These are phyloP conservation scores for Smutsia temminckii DNA, from an alignment of 2,797 vertebrate genomes.

Conservation along the genomic window DNA sequence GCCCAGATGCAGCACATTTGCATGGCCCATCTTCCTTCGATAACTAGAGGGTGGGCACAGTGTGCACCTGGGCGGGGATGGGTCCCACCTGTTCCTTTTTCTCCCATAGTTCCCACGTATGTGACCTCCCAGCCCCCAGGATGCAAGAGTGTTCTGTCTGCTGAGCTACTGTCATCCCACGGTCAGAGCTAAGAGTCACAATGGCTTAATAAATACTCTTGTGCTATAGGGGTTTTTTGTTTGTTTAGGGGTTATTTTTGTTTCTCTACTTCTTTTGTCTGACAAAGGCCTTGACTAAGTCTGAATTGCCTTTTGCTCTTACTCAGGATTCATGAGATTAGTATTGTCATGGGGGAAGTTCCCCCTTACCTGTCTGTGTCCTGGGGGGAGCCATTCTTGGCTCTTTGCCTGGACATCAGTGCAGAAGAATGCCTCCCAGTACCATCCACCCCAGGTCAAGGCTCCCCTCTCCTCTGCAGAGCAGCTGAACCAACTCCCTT, in stretches of 20 bases:
- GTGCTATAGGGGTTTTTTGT: neutral
- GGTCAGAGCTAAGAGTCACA: neutral
- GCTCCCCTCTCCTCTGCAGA: neutral
- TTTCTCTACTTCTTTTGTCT: neutral
- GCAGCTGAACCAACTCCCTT: neutral
- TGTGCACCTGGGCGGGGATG: neutral
- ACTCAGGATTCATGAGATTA: neutral
- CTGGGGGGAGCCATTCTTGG: no score
- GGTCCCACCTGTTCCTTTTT: neutral
- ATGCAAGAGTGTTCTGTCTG: neutral
- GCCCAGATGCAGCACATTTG: neutral
- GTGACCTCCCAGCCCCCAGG: neutral
- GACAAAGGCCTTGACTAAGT: neutral
- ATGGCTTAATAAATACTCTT: neutral
- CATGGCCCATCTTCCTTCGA: neutral
- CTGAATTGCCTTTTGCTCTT: neutral
- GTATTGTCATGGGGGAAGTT: neutral
- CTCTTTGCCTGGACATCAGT: neutral
- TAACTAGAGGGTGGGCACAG: no score
- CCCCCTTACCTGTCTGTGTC: neutral
- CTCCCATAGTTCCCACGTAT: neutral
- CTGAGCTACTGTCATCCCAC: neutral
- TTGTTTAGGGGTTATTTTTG: neutral
- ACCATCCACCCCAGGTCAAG: accelerated
- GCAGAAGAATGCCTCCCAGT: neutral